Percentiles rank a stretch among this genome's conserved stretches.
Evolutionary conservation across 1,140 invertebrate species (phyloP).

Genomic region (Drosophila seguyi): DNA sequence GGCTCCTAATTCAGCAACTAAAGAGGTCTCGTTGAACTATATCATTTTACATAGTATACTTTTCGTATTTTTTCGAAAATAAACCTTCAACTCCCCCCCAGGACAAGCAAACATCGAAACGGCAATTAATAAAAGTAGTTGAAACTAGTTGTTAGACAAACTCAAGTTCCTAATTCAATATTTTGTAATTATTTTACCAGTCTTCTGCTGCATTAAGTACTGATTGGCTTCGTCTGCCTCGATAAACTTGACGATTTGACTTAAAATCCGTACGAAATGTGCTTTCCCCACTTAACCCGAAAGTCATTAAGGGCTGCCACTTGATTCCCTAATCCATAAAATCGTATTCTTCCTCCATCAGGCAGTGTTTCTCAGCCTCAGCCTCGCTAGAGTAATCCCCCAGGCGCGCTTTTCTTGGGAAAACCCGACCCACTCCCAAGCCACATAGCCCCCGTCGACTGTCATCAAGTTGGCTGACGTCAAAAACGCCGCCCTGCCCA

Average conservation of each 20-base stretch:
- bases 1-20: no score
- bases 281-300: conserved; percentile 34
- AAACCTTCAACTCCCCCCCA: neutral
- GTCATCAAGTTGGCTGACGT: conserved; percentile 55
- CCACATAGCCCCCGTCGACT: conserved; percentile 33
- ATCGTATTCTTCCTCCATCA: conserved; percentile 17
- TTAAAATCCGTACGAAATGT: conserved; percentile 32
- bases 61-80: neutral
- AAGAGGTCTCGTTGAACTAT: no score
- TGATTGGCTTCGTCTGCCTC: conserved; percentile 19
- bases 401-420: conserved; percentile 31
- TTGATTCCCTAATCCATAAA: conserved; percentile 53
- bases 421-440: conserved; percentile 6
- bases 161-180: neutral
- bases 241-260: conserved; percentile 47
- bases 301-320: conserved; percentile 40
- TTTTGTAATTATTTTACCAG: neutral
- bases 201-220: conserved; percentile 11
- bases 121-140: neutral
- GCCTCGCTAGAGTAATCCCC: conserved; percentile 47
- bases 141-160: no score
- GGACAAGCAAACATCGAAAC: no score
- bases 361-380: neutral
- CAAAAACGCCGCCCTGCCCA: conserved; percentile 49
- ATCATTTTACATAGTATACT: neutral